These are phyloP conservation scores for Turritopsis dohrnii DNA, from an alignment of 30 jellyfish, hydroid and myxozoan species.

Conservation along the genomic window DNA sequence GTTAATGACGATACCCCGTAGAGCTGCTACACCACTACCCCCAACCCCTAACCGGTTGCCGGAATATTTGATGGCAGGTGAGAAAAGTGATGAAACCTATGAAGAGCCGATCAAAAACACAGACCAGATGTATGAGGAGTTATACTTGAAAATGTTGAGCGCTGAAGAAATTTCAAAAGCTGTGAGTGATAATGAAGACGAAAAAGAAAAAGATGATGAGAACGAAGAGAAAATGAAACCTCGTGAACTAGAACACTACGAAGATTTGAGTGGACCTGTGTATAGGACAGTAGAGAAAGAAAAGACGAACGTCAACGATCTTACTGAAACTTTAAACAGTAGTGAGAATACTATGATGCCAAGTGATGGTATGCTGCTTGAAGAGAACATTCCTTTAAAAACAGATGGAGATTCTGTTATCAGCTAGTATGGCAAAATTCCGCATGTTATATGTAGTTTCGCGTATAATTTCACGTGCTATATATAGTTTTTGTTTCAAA, in stretches of 20 bases:
- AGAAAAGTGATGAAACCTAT: background rate
- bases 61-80: background rate
- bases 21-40: conserved; percentile 6
- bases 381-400: background rate
- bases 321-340: background rate
- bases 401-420: background rate
- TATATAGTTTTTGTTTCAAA: too few species aligned
- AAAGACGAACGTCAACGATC: background rate
- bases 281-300: background rate
- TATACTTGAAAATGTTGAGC: background rate
- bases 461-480: too few species aligned
- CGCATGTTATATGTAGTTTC: too few species aligned
- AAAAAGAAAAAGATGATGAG: background rate
- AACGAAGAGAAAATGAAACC: background rate
- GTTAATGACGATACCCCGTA: background rate
- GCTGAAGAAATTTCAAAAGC: background rate
- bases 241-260: background rate
- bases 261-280: background rate
- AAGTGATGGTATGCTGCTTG: background rate
- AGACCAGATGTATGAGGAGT: background rate
- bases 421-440: too few species aligned
- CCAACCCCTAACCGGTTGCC: background rate
- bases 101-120: background rate
- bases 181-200: background rate
- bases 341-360: background rate